Evolutionary conservation across 2,888 invertebrate genomes (phyloP), one percentile per base, ranked within the genome.

Genomic region (Trichogramma dendrolimi): DNA sequence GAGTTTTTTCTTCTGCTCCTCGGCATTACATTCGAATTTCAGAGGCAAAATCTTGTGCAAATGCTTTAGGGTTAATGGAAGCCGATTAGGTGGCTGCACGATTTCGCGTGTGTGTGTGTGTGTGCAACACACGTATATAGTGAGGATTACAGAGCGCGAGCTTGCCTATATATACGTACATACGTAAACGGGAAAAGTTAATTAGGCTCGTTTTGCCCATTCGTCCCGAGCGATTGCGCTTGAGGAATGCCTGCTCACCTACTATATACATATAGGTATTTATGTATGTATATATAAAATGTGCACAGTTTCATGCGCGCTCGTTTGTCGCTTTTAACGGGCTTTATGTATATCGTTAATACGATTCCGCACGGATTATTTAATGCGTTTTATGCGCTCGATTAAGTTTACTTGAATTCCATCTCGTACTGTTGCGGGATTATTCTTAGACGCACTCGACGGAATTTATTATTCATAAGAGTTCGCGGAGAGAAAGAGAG

Each of bases 401-500:
- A 63, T 63, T 61, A 58, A 55, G 43, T 40, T 42, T 14, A 39
- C 60, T 55, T 55, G n/a, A 46, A 58, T 55, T 52, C 58, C 55
- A 44, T 55, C 62, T 62, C 53, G 58, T 55, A 53, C 52, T 61
- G 54, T 49, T 38, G 6, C 42, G 14, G 27, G 27, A 27, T 27
- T 27, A 27, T 27, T 54, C 61, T 55, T 58, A 51, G 55, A 39
- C 53, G 53, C 64, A 48, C 55, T 59, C 39, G 42, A 54, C 55
- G 63, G 72, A 73, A 73, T 73, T 69, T 73, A 73, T 67, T 69
- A 64, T 27, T 27, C 27, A 27, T 27, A 27, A 27, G 27, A 27
- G 27, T 27, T 27, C 27, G 27, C 27, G 27, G 27, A 27, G 2
- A 27, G 27, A 27, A 3, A 27, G 27, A 27, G 3, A 27, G 27